A percentile compares a stretch with the other conserved stretches of the same genome.
Evolutionary conservation across 2,888 invertebrate genomes (phyloP).

Genomic region (Priocnemis perturbator): DNA sequence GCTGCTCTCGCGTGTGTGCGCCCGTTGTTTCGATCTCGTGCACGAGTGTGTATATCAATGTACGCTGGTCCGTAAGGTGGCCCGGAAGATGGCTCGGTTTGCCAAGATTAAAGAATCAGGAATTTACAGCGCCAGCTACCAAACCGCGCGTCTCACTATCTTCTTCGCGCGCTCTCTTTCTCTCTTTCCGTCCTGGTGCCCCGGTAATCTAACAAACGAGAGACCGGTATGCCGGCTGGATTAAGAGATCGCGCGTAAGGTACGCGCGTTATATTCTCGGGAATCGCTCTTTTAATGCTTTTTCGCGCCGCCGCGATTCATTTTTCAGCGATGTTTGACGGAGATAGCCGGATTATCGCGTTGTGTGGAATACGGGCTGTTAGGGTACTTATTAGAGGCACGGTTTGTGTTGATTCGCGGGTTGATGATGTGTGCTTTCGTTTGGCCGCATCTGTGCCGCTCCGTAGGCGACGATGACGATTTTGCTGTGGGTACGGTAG

Average conservation of each 20-base stretch:
- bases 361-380: no score
- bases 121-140: slow-evolving; percentile 62
- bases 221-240: slow-evolving; percentile 41
- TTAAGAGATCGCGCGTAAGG: slow-evolving; percentile 33
- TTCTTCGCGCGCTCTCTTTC: slow-evolving; percentile 16
- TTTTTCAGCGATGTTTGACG: no score
- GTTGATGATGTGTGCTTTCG: no score
- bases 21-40: not conserved
- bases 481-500: no score
- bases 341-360: no score
- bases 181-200: not conserved
- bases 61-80: slow-evolving; percentile 25
- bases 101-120: slow-evolving; percentile 69
- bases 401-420: no score
- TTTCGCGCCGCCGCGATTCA: no score
- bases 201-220: slow-evolving; percentile 39
- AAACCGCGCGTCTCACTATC: slow-evolving; percentile 32
- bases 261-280: no score
- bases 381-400: no score
- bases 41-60: not conserved
- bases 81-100: slow-evolving; percentile 50
- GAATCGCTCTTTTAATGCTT: no score
- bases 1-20: slow-evolving; percentile 20
- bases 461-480: no score
- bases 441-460: no score